Evolutionary conservation across 2,797 vertebrate species (phyloP), one percentile per base, ranked within the genome.

Genomic region (Pogonophryne albipinna): DNA sequence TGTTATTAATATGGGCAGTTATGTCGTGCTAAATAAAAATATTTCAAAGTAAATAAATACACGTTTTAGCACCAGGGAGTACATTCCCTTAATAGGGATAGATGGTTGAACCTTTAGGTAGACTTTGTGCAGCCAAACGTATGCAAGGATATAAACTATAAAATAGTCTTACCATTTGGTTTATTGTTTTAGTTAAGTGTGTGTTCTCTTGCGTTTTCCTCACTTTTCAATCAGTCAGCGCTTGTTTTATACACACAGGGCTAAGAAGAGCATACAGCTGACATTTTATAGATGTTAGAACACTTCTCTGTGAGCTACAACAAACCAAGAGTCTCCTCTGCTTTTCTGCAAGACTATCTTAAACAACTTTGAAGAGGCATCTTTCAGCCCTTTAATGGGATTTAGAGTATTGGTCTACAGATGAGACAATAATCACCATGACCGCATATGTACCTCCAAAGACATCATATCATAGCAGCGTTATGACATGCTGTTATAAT

Each of bases 311-410:
- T 75, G 76, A 84, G 65, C 52, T 64, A 14, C 10, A 4, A 62
- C 64, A 57, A 83, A 78, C 59, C 55, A 47, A 38, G 15, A 60
- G 59, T 52, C 55, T 57, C 34, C 44, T 16, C 52, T 56, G 50
- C 19, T 9, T 71, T 44, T 60, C 72, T 58, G 41, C 58, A 47
- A 27, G 16, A 51, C 27, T 56, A 61, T 81, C 74, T 70, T 67
- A 60, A 79, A 68, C 71, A 61, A 58, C 57, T 66, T 67, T 49
- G 44, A 38, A 68, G 71, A 60, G 47, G 51, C 71, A 63, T 78
- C 56, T 76, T 71, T 79, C 69, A 71, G 76, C 52, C 38, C 42
- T 11, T 68, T 83, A 75, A 87, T 81, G 64, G 80, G 76, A 55
- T 78, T 44, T 66, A 15, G 46, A 66, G 72, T 55, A 45, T 17